Evolutionary conservation across 1,140 invertebrate species (phyloP), one percentile per base, ranked within the genome.

Genomic region (Eciton burchellii): DNA sequence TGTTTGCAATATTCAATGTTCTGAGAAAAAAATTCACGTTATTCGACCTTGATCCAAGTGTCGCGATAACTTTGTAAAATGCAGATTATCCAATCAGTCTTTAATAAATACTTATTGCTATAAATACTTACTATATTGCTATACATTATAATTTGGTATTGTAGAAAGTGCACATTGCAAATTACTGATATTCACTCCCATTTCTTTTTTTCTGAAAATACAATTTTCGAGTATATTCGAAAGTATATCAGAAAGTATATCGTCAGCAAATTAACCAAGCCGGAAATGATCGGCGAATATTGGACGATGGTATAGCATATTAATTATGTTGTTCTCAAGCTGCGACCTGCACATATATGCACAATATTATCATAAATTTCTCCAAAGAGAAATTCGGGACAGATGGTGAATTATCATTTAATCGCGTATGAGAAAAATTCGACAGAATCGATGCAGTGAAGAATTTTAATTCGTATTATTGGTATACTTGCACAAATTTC

Each of bases 301-400:
- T 24, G 43, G 9, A 6, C 41, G 21, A 11, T 3, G 41, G 52
- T 4, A 16, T 16, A 41, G 47, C 60, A 77, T 77, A 65, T 29
- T 65, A 54, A 77, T 77, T 77, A 66, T 1, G 11, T 76, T 66
- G 60, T 12, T 66, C 21, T 1, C 14, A 19, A 49, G 3, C 3
- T 66, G 11, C 16, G 16, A 14, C 41, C 9, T 35, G n/a, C n/a
- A n/a, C n/a, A n/a, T n/a, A n/a, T n/a, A 26, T 11, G 19, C 19
- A 47, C n/a, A 8, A 76, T 66, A 65, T 76, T 52, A 63, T 65
- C 26, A 8, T n/a, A 21, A 21, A 76, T 76, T 76, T 76, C 73
- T 52, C 45, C 29, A 24, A 41, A 9, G 73, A 76, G 60, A 76
- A 76, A 65, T 76, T 76, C 19, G 26, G 45, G 35, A 29, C 43